Evolutionary conservation across 2,113 vertebrate species (phyloP).

Genomic region (Toxostoma redivivum): DNA sequence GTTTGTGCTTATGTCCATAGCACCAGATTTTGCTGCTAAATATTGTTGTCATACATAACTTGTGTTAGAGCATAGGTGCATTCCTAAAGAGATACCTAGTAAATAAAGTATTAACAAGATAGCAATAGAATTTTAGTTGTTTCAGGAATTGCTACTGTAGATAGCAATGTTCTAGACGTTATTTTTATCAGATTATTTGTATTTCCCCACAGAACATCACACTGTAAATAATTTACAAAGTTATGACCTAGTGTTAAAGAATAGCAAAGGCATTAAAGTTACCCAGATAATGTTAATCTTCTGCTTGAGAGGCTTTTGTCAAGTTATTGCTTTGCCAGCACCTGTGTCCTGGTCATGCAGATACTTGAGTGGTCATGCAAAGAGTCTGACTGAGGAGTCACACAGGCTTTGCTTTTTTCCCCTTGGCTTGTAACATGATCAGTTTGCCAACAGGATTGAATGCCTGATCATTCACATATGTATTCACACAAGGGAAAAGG

Average conservation of each 20-base stretch:
- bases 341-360: neutral
- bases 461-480: neutral
- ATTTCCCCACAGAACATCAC: neutral
- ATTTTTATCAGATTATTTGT: neutral
- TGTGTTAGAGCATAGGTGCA: neutral
- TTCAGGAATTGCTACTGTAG: neutral
- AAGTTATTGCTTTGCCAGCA: neutral
- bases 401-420: neutral
- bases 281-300: neutral
- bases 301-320: neutral
- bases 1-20: neutral
- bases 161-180: neutral
- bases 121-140: neutral
- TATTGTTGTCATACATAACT: neutral
- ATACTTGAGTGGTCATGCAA: neutral
- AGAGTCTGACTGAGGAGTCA: neutral
- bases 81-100: neutral
- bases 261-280: neutral
- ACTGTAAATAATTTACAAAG: neutral
- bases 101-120: neutral
- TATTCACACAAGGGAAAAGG: neutral
- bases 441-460: neutral
- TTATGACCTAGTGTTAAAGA: neutral
- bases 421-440: neutral
- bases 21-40: neutral